Evolutionary conservation across 2,113 vertebrate genomes (phyloP).

Genomic region (Triplophysa dalaica): DNA sequence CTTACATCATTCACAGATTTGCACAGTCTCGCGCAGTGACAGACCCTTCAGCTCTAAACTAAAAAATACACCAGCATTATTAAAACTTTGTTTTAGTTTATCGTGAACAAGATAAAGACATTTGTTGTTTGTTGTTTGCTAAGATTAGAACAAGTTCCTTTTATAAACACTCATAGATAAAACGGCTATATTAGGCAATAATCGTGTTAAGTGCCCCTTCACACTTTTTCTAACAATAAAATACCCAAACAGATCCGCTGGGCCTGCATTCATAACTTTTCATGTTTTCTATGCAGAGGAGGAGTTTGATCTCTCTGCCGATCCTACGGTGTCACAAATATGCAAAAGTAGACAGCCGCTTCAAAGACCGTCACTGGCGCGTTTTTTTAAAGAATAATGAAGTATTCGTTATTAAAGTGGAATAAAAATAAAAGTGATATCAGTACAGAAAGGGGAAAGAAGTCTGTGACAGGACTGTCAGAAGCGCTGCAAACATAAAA

Average conservation of each 20-base stretch:
- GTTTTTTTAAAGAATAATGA: conserved; percentile 70
- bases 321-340: conserved; percentile 73
- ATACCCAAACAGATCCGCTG: conserved; percentile 10
- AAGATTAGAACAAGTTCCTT: not conserved
- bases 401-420: conserved; percentile 73
- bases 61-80: too few relatives aligned
- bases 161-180: conserved; percentile 5
- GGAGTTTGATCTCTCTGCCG: conserved; percentile 71
- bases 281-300: conserved; percentile 50
- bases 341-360: conserved; percentile 67
- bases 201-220: not conserved
- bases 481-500: conserved; percentile 51
- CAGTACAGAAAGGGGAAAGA: conserved; percentile 66
- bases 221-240: conserved; percentile 2
- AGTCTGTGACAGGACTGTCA: conserved; percentile 65
- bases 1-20: conserved; percentile 31
- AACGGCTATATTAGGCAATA: conserved; percentile 31
- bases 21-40: conserved; percentile 7
- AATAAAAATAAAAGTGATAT: conserved; percentile 75
- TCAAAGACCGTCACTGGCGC: conserved; percentile 76
- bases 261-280: conserved; percentile 34
- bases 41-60: not conserved
- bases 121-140: not conserved
- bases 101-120: conserved; percentile 26
- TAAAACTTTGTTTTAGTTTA: conserved; percentile 20